Base-by-base conservation (phyloP, 2,888 invertebrate species). In the Nemapogon koenigi region DNA sequence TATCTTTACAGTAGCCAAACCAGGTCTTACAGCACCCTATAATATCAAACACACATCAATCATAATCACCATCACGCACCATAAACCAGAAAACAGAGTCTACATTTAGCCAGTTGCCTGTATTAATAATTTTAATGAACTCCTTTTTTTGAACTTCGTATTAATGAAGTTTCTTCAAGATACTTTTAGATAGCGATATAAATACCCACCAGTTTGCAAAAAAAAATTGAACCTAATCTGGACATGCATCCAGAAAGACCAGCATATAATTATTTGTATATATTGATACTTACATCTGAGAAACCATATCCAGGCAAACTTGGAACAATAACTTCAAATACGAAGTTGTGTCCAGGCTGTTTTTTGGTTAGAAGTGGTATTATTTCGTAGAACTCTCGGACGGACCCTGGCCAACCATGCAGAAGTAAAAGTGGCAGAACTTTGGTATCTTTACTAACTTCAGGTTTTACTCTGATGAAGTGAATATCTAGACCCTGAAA, bases 341-440 rank as follows among this genome's bases (percentile, higher is more conserved):
- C 69, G 33, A 72, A 73, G 51, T 73, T 57, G 16, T 61, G 59
- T 1, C 65, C 65, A 10, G 57, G 49, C 1, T 43, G 19, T 14
- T 31, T 14, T 3, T 72, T 78, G 0, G 81, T 67, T n/a, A 92
- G 67, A 31, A 84, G 55, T 0, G 90, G 90, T 37, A 91, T 86
- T 0, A 90, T 64, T 39, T 86, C 86, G 52, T 89, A 88, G 63
- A 93, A 94, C 67, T 95, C 94, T n/a, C 87, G 75, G 2, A 93
- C 81, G 0, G 90, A 91, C 1, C 94, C 92, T 0, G 94, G 94
- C 95, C 95, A 95, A 26, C 95, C 95, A 57, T 96, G 94, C 11
- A 90, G 64, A 33, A 95, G 49, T 2, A 91, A 62, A 1, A 92
- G 51, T 0, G 91, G 90, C 1, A 87, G 47, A 1, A 84, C 79